A percentile compares a stretch with the other conserved stretches of the same genome.
These are phyloP conservation scores for Polyodon spathula DNA, from an alignment of 2,113 vertebrate genomes.

Conservation along the genomic window DNA sequence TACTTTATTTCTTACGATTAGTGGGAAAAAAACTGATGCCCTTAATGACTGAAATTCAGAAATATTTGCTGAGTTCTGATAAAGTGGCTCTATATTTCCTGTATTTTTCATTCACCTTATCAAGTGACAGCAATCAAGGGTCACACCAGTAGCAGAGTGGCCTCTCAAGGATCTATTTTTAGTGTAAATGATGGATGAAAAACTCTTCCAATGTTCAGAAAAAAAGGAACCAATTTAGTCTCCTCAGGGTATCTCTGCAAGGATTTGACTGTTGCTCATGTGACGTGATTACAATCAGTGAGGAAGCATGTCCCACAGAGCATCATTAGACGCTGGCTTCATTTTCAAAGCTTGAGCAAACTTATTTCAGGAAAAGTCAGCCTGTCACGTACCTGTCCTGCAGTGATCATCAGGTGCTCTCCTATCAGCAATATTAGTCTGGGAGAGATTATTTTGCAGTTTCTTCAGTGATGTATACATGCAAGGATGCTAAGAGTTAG, in stretches of 20 bases:
- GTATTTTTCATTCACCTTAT: neutral
- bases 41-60: neutral
- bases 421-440: slow-evolving; percentile 7
- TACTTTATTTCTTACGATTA: no score
- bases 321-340: slow-evolving; percentile 18
- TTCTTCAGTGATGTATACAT: no score
- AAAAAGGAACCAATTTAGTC: neutral
- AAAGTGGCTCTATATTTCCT: neutral
- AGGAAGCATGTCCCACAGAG: slow-evolving; percentile 8
- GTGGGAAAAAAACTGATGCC: neutral
- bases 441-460: neutral
- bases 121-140: neutral
- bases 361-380: neutral
- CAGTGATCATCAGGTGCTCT: slow-evolving; percentile 5
- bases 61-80: neutral
- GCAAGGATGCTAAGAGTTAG: no score
- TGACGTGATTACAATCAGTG: neutral
- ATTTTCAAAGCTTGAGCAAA: neutral
- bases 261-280: neutral
- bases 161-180: neutral
- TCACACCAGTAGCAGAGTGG: neutral
- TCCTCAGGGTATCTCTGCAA: neutral
- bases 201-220: slow-evolving; percentile 4
- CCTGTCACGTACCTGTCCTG: neutral
- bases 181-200: neutral